Percentiles rank a stretch among this genome's conserved stretches.
Conservation (phyloP, 2,797 vertebrate species). For the Ptychobarbus kaznakovi region DNA sequence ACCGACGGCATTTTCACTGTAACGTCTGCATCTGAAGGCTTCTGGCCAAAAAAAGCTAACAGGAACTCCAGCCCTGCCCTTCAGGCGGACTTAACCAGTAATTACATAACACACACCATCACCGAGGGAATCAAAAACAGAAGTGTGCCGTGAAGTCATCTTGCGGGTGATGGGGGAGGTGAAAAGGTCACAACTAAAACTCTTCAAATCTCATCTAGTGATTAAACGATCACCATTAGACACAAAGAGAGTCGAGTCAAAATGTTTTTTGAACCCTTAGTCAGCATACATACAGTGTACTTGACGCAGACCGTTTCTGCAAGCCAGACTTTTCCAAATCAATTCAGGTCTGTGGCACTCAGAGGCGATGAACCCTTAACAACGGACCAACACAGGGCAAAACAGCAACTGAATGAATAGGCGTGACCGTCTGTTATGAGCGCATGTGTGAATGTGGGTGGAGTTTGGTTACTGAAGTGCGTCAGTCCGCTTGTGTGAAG, state of each 20-base stretch:
- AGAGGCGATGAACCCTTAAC: neutral
- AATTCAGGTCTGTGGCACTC: constrained; percentile 38
- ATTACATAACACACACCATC: constrained; percentile 43
- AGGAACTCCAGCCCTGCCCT: constrained; percentile 32
- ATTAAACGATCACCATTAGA: constrained; percentile 11
- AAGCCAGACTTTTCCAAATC: constrained; percentile 17
- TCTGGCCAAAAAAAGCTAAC: constrained; percentile 5
- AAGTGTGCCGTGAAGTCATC: constrained; percentile 14
- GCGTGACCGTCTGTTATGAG: neutral
- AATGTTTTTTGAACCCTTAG: neutral
- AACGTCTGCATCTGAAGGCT: neutral
- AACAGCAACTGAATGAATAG: constrained; percentile 7
- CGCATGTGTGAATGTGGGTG: neutral
- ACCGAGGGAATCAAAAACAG: neutral
- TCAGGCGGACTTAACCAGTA: constrained; percentile 4
- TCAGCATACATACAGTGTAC: neutral
- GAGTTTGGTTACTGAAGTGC: neutral
- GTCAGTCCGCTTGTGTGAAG: neutral
- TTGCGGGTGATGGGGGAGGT: neutral
- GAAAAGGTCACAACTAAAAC: constrained; percentile 15
- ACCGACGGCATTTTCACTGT: neutral
- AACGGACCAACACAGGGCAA: neutral
- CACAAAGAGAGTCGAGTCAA: neutral
- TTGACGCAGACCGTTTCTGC: neutral
- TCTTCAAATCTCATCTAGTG: neutral